phyloP scores from a whole-genome alignment of 2,888 invertebrate genomes.

The Synanthedon myopaeformis region DNA sequence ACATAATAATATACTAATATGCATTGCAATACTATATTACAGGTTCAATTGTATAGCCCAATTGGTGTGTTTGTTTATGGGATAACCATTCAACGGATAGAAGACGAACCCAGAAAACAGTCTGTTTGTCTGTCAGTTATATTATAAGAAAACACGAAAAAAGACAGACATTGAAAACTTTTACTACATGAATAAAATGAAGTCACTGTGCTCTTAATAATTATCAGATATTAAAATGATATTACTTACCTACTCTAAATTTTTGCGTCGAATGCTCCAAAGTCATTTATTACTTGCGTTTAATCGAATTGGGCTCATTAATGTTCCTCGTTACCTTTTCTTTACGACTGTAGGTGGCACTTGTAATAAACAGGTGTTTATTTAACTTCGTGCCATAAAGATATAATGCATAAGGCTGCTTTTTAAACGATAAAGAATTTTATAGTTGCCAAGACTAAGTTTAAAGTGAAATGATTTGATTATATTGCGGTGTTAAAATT shows the following conservation, averaged over 20 bases:
- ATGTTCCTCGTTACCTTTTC: slow-evolving; percentile 24
- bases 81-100: too few species aligned
- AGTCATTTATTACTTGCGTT: slow-evolving; percentile 28
- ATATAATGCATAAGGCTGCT: neutral
- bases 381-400: too few species aligned
- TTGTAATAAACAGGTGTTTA: slow-evolving; percentile 14
- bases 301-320: slow-evolving; percentile 31
- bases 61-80: too few species aligned
- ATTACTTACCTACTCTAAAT: neutral
- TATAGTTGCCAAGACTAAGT: slow-evolving; percentile 8
- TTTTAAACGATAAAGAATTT: neutral
- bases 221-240: neutral
- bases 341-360: slow-evolving; percentile 27
- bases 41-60: too few species aligned
- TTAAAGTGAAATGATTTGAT: slow-evolving; percentile 22
- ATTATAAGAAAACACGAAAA: too few species aligned
- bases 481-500: slow-evolving; percentile 13
- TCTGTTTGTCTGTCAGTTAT: too few species aligned
- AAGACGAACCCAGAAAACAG: too few species aligned
- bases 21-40: too few species aligned
- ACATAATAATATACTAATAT: too few species aligned
- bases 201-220: too few species aligned
- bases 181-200: too few species aligned
- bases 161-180: too few species aligned
- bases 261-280: neutral